These are phyloP conservation scores for Thecocarcelia acutangulata DNA, from an alignment of 2,888 invertebrate species.

Conservation along the genomic window DNA sequence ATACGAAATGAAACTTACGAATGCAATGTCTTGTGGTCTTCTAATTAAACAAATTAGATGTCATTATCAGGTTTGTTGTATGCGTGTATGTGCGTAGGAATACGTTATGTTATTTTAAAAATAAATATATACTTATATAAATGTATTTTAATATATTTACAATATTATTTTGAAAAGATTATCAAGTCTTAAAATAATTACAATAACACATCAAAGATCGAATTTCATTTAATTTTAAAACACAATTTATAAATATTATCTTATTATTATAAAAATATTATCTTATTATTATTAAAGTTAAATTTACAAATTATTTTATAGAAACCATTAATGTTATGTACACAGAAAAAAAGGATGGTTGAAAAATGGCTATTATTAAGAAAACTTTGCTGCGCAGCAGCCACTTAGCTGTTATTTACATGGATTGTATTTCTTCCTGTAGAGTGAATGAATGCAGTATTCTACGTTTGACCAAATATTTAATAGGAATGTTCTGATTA, in stretches of 20 bases:
- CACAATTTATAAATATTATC: not conserved
- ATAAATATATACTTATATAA: not conserved
- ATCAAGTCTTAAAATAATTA: constrained; percentile 33
- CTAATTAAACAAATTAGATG: constrained; percentile 69
- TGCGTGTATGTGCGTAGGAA: not conserved
- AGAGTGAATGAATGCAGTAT: no score
- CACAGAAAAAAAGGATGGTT: no score
- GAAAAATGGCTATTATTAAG: no score
- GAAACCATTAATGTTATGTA: no score
- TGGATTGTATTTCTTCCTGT: no score
- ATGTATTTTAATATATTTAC: constrained; percentile 20
- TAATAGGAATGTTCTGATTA: no score
- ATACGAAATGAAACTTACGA: constrained; percentile 5
- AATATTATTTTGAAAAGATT: constrained; percentile 62
- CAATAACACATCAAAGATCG: constrained; percentile 11
- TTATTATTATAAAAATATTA: no score
- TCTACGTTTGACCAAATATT: no score
- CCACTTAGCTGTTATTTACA: no score
- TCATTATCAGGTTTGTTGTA: constrained; percentile 62
- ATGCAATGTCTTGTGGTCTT: constrained; percentile 61
- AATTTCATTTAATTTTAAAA: constrained; percentile 29
- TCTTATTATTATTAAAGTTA: no score
- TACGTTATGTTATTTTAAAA: not conserved
- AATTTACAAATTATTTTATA: no score
- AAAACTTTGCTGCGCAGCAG: no score